A percentile compares a stretch with the other conserved stretches of the same genome.
Evolutionary conservation across 2,888 invertebrate species (phyloP).

Genomic region (Hedya salicella): DNA sequence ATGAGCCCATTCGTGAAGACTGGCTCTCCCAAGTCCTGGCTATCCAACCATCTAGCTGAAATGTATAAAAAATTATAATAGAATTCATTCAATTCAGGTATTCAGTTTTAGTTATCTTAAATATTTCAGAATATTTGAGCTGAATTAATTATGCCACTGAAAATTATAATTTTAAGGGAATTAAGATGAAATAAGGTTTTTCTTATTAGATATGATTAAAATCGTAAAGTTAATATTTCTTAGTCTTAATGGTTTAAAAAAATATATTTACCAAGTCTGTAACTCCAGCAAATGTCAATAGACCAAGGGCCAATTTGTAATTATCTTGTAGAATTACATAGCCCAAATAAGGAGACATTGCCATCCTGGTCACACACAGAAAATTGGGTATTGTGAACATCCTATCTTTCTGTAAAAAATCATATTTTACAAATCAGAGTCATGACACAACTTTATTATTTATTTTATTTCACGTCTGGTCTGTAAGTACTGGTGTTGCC

Average conservation of each 20-base stretch:
- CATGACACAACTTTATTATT: background rate
- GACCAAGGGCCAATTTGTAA: slow-evolving; percentile 91
- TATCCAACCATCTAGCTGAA: slow-evolving; percentile 97
- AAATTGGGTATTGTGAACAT: slow-evolving; percentile 97
- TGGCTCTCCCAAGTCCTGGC: slow-evolving; percentile 96
- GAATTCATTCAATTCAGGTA: background rate
- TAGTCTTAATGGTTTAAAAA: no score
- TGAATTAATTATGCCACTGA: no score
- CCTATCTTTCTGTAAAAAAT: slow-evolving; percentile 89
- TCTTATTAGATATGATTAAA: no score
- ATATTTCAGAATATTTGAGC: no score
- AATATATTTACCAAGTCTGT: slow-evolving; percentile 97
- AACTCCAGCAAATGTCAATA: slow-evolving; percentile 94
- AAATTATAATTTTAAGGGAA: no score
- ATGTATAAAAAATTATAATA: slow-evolving; percentile 43
- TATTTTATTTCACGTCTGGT: no score
- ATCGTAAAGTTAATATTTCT: no score
- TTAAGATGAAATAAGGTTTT: no score
- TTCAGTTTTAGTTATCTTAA: no score
- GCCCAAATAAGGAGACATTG: slow-evolving; percentile 94
- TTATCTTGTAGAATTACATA: slow-evolving; percentile 93
- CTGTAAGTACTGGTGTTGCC: no score
- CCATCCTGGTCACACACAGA: slow-evolving; percentile 93
- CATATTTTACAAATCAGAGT: background rate
- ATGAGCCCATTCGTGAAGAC: slow-evolving; percentile 96